Evolutionary conservation across 2,113 vertebrate genomes (phyloP).

Genomic region (Cavia aperea): DNA sequence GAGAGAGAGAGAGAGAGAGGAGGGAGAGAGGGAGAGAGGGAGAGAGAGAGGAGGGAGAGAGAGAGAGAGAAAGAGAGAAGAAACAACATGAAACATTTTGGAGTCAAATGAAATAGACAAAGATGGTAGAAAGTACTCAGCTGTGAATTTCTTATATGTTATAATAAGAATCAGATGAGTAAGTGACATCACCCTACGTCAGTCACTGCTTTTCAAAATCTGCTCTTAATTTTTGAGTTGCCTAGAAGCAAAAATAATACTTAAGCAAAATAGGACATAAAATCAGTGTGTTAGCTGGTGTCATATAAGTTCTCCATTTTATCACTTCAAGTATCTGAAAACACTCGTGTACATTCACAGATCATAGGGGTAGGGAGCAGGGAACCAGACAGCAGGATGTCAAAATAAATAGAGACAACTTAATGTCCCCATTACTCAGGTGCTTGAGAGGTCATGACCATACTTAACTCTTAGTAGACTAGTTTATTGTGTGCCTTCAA

Average conservation of each 20-base stretch:
- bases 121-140: slow-evolving; percentile 22
- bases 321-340: slow-evolving; percentile 46
- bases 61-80: background rate
- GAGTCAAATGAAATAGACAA: background rate
- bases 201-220: slow-evolving; percentile 53
- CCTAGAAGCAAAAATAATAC: slow-evolving; percentile 45
- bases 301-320: slow-evolving; percentile 24
- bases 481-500: background rate
- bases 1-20: slow-evolving; percentile 23
- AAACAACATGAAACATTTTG: background rate
- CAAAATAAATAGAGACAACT: slow-evolving; percentile 18
- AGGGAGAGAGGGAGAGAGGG: slow-evolving; percentile 28
- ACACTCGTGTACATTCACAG: background rate
- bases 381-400: background rate
- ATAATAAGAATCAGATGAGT: slow-evolving; percentile 47
- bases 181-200: slow-evolving; percentile 11
- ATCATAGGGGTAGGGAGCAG: background rate
- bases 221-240: slow-evolving; percentile 62
- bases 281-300: background rate
- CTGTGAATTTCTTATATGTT: slow-evolving; percentile 53
- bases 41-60: background rate
- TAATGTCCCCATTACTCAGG: background rate
- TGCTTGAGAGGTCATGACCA: background rate
- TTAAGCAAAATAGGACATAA: slow-evolving; percentile 56
- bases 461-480: background rate